Base-by-base conservation (phyloP, 2,113 vertebrate species). In the Falco punctatus region DNA sequence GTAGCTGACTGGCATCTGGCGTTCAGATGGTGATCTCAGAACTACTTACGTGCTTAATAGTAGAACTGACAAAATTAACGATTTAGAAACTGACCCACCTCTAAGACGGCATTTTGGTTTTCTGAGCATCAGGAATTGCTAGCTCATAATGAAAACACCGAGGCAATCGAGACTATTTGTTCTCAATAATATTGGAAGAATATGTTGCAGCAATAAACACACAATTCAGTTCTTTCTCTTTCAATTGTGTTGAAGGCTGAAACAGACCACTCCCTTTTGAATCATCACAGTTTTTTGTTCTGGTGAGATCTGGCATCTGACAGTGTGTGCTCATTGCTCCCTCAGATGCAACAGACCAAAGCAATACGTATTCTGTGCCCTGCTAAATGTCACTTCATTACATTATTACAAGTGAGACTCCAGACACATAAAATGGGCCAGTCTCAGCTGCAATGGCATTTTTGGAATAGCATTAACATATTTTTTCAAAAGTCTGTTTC, bases 381-480 rank as follows among this genome's bases (percentile, higher is more conserved):
- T 79, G 74, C 79, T 95, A 96, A 94, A 74, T 92, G 80, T 78
- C 58, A 73, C 73, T 88, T 95, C 86, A 94, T 96, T 94, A 57
- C 91, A 65, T 30, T 91, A 86, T 96, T 93, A 92, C 85, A 88
- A 94, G 92, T 91, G 79, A 75, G 90, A 66, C 49, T 89, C 35
- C 70, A 92, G 92, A 93, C 23, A 67, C 48, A 79, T 64, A 57
- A 78, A 77, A 87, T 73, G 57, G 33, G 52, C 81, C 83, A 58
- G 64, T 24, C 57, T 81, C 79, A 44, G 18, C 21, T 78, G 77
- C 44, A 61, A 46, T 74, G 79, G 54, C 82, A 88, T 62, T 85
- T 96, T 67, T 67, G 28, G 23, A 79, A 54, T 9, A 61, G 23
- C 24, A 38, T 57, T 51, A 74, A 23, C 80, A 58, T 38, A 80